Conservation (phyloP, 2,797 vertebrate species). For the Intellagama lesueurii region DNA sequence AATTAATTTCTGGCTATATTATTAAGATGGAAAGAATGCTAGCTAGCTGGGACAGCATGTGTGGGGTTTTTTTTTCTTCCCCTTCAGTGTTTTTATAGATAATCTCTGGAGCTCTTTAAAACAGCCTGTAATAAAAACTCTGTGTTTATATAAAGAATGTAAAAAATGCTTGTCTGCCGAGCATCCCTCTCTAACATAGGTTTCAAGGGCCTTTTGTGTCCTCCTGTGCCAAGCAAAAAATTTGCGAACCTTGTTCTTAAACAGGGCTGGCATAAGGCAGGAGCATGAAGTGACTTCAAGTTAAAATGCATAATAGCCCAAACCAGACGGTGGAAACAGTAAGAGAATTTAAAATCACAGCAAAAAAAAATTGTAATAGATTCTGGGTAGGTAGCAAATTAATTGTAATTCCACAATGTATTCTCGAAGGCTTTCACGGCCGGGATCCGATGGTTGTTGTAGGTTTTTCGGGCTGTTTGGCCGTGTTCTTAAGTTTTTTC, state of each 20-base stretch:
- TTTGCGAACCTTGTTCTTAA: not conserved
- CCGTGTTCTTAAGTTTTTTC: too few relatives aligned
- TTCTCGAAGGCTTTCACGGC: too few relatives aligned
- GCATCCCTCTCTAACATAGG: not conserved
- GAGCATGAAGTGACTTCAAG: not conserved
- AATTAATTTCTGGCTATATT: conserved; percentile 54
- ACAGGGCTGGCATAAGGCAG: not conserved
- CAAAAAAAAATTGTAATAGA: not conserved
- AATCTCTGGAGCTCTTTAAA: conserved; percentile 21
- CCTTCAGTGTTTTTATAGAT: conserved; percentile 8
- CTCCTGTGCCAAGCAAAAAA: not conserved
- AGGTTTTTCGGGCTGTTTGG: too few relatives aligned
- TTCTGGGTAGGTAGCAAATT: not conserved
- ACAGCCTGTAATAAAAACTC: conserved; percentile 11
- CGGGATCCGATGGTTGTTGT: too few relatives aligned
- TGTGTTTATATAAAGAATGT: not conserved
- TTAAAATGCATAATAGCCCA: not conserved
- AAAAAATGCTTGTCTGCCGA: not conserved
- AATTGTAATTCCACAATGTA: not conserved
- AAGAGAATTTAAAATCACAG: too few relatives aligned
- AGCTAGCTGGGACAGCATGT: conserved; percentile 5
- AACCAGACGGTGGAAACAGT: not conserved
- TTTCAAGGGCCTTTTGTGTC: not conserved
- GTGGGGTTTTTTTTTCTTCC: not conserved
- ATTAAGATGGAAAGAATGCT: conserved; percentile 40